These are phyloP conservation scores for Oreortyx pictus DNA, from an alignment of 2,797 vertebrate species.

Conservation along the genomic window DNA sequence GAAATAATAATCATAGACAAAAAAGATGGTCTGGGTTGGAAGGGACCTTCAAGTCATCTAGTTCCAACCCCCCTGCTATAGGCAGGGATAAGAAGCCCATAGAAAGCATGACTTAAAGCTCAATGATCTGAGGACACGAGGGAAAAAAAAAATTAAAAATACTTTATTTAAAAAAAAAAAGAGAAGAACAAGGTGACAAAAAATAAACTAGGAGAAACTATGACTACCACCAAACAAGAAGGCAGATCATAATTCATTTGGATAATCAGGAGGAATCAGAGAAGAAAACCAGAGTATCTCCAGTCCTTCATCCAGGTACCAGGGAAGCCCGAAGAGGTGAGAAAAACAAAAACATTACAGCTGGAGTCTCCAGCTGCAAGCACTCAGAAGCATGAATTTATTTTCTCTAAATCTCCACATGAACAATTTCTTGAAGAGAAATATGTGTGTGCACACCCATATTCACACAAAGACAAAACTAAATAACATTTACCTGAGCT, in stretches of 20 bases:
- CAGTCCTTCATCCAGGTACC: neutral
- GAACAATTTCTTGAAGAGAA: neutral
- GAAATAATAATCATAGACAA: neutral
- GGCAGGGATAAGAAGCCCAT: neutral
- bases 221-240: neutral
- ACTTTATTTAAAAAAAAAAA: neutral
- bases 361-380: neutral
- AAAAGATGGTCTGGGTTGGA: no score
- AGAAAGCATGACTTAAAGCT: neutral
- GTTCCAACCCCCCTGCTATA: no score
- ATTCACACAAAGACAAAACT: neutral
- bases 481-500: slow-evolving; percentile 76
- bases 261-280: neutral
- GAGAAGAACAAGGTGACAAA: neutral
- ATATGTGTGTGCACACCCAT: fast-evolving
- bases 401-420: neutral
- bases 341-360: neutral
- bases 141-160: neutral
- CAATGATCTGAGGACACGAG: neutral
- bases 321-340: neutral
- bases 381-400: neutral
- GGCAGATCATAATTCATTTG: neutral
- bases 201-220: neutral
- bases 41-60: no score
- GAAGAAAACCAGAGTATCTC: neutral